phyloP scores from a whole-genome alignment of 2,113 vertebrate species.

The Gasterosteus aculeatus region DNA sequence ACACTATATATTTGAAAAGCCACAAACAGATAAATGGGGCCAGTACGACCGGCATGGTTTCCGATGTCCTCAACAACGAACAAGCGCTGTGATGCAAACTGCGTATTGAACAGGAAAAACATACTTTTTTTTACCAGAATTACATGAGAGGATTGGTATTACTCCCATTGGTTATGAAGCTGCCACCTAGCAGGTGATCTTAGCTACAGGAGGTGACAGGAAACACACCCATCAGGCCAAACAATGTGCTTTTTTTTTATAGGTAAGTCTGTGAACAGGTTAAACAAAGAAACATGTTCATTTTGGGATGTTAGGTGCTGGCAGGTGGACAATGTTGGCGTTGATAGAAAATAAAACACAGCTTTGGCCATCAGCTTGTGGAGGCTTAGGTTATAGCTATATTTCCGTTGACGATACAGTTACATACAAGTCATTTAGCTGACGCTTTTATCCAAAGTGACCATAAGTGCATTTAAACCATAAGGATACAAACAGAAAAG shows the following conservation, averaged over 20 bases:
- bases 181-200: not conserved
- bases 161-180: not conserved
- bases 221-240: not conserved
- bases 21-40: too few relatives aligned
- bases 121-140: not conserved
- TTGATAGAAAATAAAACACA: not conserved
- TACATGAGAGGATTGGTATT: not conserved
- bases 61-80: not conserved
- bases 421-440: too few relatives aligned
- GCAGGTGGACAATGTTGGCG: not conserved
- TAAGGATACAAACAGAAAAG: too few relatives aligned
- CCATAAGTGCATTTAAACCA: too few relatives aligned
- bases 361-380: not conserved
- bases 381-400: not conserved
- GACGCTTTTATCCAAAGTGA: too few relatives aligned
- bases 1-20: not conserved
- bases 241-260: not conserved
- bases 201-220: slow-evolving; percentile 3
- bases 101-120: not conserved
- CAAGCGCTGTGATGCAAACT: not conserved
- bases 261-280: not conserved
- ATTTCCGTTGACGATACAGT: not conserved
- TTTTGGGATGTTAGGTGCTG: not conserved
- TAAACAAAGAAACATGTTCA: not conserved
- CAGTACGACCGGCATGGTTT: not conserved